Conservation (phyloP, 2,113 vertebrate species). For the Stegastes partitus region DNA sequence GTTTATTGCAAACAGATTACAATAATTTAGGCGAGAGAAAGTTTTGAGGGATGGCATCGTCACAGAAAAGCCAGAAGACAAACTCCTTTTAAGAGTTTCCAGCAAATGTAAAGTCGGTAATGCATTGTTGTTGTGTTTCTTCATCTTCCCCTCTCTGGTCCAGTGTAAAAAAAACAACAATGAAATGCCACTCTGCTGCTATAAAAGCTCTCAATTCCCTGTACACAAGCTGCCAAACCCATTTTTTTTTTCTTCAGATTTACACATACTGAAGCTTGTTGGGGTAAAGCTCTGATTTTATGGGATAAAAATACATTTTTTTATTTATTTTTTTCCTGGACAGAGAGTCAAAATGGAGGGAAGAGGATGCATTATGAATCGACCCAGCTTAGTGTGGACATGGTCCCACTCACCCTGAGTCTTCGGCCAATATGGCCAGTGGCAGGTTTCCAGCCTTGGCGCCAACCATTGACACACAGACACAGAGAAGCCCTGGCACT, state of each 20-base stretch:
- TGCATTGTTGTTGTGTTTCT: neutral
- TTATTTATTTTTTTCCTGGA: neutral
- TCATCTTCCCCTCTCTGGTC: neutral
- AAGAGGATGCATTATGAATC: neutral
- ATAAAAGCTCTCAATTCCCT: neutral
- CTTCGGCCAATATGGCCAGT: conserved; percentile 38
- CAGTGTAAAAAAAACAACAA: neutral
- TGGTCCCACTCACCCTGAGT: neutral
- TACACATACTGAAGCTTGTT: neutral
- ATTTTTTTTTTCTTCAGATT: neutral
- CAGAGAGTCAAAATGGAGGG: neutral
- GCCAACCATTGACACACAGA: conserved; percentile 16
- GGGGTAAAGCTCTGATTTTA: neutral
- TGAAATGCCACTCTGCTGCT: neutral
- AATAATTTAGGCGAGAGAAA: neutral
- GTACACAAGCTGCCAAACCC: neutral
- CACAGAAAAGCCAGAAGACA: neutral
- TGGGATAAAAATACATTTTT: neutral
- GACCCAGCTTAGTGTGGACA: neutral
- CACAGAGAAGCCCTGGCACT: conserved; percentile 36
- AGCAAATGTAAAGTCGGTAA: neutral
- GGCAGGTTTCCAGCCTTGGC: neutral
- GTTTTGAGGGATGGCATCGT: neutral
- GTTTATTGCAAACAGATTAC: neutral
- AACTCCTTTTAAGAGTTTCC: neutral